Base-by-base conservation (phyloP, 2,888 invertebrate genomes). In the Lepeophtheirus nordmannii region DNA sequence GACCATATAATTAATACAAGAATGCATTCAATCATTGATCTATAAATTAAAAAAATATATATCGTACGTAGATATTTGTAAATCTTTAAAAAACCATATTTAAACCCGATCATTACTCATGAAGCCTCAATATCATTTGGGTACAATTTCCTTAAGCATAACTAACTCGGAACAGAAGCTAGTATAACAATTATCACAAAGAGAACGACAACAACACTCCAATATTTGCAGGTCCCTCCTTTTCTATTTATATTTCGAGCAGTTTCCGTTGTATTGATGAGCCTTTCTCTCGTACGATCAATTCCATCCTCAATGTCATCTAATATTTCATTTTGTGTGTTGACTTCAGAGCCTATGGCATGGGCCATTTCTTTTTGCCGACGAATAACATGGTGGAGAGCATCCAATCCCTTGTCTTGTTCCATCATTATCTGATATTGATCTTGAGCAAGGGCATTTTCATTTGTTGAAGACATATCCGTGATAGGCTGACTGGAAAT, bases 301-400 rank as follows among this genome's bases (percentile, higher is more conserved):
- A 65, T 23, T 22, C 65, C 58, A 20, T 57, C 23, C 17, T 65
- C 65, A 14, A 66, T 66, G 17, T 66, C 66, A n/a, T 66, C 66
- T 14, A 66, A 37, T 40, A 66, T 10, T 39, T 65, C 64, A 58
- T 65, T 67, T 14, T 67, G 67, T 17, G 61, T 46, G 39, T 37
- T 22, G 10, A 67, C 61, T 40, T 67, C 67, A 10, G 14, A 12
- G 11, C 60, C 59, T 7, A 67, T 67, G 40, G 17, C 41, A 12
- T 65, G 64, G 30, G 67, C 67, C 60, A 67, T 57, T 20, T 58
- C 37, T 63, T 67, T 67, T 46, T 67, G 67, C 10, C 67, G 30
- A 20, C 56, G 20, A 38, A 67, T 67, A n/a, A 67, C 64, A 11
- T 57, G n/a, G 20, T 63, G 58, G 22, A 67, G 46, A 3, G 62